phyloP scores from a whole-genome alignment of 2,888 invertebrate species.

The Trypoxylon attenuatum region DNA sequence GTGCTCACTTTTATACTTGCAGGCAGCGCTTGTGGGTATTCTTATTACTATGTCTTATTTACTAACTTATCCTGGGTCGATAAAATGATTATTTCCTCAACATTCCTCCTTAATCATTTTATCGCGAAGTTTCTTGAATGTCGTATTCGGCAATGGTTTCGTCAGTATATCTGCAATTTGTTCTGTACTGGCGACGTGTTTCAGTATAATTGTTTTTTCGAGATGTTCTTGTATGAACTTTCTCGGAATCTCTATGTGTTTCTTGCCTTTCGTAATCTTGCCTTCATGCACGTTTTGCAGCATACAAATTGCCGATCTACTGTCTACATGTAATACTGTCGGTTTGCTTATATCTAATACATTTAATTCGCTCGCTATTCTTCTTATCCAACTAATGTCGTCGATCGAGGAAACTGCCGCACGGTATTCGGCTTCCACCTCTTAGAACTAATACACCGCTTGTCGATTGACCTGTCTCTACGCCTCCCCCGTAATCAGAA shows the following conservation, averaged over 20 bases:
- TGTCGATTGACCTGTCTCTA: slow-evolving; percentile 44
- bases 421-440: slow-evolving; percentile 62
- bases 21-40: too few relatives aligned
- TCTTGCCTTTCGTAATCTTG: slow-evolving; percentile 58
- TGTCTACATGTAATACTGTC: slow-evolving; percentile 53
- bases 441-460: slow-evolving; percentile 51
- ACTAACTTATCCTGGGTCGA: too few relatives aligned
- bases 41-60: too few relatives aligned
- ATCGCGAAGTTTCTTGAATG: slow-evolving; percentile 35
- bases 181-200: slow-evolving; percentile 50
- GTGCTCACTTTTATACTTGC: too few relatives aligned
- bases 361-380: slow-evolving; percentile 47
- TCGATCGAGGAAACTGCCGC: slow-evolving; percentile 57
- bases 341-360: slow-evolving; percentile 41
- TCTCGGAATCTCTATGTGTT: too few relatives aligned
- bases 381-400: slow-evolving; percentile 59
- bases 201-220: slow-evolving; percentile 46
- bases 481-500: slow-evolving; percentile 49
- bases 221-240: slow-evolving; percentile 60
- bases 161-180: slow-evolving; percentile 58
- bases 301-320: slow-evolving; percentile 59
- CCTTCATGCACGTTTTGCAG: slow-evolving; percentile 55
- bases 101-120: slow-evolving; percentile 56
- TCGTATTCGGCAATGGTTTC: slow-evolving; percentile 41
- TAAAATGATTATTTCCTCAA: too few relatives aligned